Percentiles rank a stretch among this genome's conserved stretches.
Conservation (phyloP, 2,888 invertebrate species). For the Hirtodrosophila cameraria region DNA sequence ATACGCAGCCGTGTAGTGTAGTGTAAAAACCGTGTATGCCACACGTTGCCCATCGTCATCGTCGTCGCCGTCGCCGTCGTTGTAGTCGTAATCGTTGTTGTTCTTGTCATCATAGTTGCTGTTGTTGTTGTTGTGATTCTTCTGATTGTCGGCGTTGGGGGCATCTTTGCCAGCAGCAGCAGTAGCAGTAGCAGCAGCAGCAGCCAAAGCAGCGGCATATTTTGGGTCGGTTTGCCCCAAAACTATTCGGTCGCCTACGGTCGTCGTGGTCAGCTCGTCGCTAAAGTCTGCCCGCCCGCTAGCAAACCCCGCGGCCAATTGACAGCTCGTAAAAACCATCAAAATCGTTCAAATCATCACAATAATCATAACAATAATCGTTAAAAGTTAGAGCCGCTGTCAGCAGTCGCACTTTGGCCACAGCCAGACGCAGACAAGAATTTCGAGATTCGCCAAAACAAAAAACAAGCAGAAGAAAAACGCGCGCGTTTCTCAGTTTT, state of each 20-base stretch:
- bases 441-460: conserved; percentile 28
- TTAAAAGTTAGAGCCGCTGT: conserved; percentile 75
- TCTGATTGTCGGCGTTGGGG: conserved; percentile 43
- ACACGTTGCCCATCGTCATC: conserved; percentile 50
- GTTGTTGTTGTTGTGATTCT: conserved; percentile 16
- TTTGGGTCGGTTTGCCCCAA: conserved; percentile 44
- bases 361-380: conserved; percentile 84
- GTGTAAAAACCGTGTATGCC: conserved; percentile 50
- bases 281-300: conserved; percentile 43
- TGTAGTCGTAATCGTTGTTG: conserved; percentile 8
- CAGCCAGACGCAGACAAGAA: conserved; percentile 48
- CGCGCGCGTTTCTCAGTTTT: conserved; percentile 40
- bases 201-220: conserved; percentile 50
- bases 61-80: conserved; percentile 14
- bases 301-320: conserved; percentile 59
- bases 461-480: conserved; percentile 26
- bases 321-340: conserved; percentile 80
- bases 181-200: conserved; percentile 27
- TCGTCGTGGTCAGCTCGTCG: conserved; percentile 69
- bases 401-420: conserved; percentile 67
- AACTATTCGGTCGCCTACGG: conserved; percentile 67
- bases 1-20: conserved; percentile 67
- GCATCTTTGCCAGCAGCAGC: conserved; percentile 26
- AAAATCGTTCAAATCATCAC: conserved; percentile 80
- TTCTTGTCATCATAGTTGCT: conserved; percentile 16